Evolutionary conservation across 2,888 invertebrate genomes (phyloP), one percentile per base, ranked within the genome.

Genomic region (Zelleria hepariella): DNA sequence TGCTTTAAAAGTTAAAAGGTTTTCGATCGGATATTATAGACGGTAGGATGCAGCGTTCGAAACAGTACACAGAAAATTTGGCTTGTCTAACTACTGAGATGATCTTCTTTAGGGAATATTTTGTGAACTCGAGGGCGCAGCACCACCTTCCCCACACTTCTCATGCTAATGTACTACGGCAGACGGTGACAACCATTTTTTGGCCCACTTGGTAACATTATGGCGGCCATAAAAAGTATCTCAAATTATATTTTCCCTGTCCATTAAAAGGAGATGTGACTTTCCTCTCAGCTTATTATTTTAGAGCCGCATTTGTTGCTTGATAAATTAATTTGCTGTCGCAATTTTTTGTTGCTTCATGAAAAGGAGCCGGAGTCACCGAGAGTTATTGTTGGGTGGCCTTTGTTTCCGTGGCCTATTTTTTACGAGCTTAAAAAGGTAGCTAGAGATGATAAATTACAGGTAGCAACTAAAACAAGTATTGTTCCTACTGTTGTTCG

Each of bases 171-270:
- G 86, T 85, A 87, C 79, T 83, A 70, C 80, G 80, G 82, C 88
- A 87, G 86, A 87, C 88, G 88, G 86, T 88, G 88, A 86, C 88
- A 87, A 86, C 83, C 85, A 87, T 86, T 88, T 88, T 88, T 87
- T 87, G 82, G 87, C 84, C 86, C 85, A 86, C 87, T 87, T 85
- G 86, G 86, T 79, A 83, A 87, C 86, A 86, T 88, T 87, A 88
- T 82, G 79, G 76, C 68, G 62, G 80, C 79, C 78, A 85, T 87
- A 88, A 86, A 86, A 85, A 84, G 85, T 86, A 86, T 86, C 86
- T 87, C 81, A 87, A 87, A 87, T 86, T 86, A 86, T 85, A 80
- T 84, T 88, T 78, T 80, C 78, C 78, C 77, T 84, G 81, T 86
- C 84, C 84, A 87, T 87, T 87, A 87, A 85, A 82, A 84, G 72